Conservation (phyloP, 2,888 invertebrate genomes). For the Caenorhabditis zanzibari region DNA sequence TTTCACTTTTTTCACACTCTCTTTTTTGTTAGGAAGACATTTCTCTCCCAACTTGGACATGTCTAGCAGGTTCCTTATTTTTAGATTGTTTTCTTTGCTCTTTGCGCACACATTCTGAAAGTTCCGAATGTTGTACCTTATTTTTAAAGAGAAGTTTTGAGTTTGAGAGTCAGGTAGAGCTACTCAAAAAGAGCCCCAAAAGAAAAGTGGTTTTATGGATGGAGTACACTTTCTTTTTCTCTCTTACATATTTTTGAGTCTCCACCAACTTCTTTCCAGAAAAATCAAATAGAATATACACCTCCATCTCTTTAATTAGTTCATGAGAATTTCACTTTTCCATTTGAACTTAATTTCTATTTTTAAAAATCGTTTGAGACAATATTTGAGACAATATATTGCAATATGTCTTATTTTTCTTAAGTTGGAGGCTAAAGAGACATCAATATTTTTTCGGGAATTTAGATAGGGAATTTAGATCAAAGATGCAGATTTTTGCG, state of each 20-base stretch:
- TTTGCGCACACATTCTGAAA: too few relatives aligned
- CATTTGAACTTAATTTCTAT: conserved; percentile 18
- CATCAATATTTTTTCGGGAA: background rate
- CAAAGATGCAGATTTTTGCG: too few relatives aligned
- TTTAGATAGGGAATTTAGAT: too few relatives aligned
- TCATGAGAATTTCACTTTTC: background rate
- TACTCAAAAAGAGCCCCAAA: conserved; percentile 15
- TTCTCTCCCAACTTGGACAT: background rate
- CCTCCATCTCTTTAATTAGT: conserved; percentile 16
- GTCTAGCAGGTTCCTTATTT: background rate
- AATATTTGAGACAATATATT: too few relatives aligned
- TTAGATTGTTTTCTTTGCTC: background rate
- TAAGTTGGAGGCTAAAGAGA: background rate
- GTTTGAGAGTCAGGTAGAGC: background rate
- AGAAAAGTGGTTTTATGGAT: conserved; percentile 36
- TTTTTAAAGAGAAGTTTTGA: conserved; percentile 14
- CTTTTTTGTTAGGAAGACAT: background rate
- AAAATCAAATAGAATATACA: too few relatives aligned
- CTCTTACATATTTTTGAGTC: background rate
- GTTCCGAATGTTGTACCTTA: too few relatives aligned
- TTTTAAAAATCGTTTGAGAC: conserved; percentile 8
- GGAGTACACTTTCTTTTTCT: conserved; percentile 9
- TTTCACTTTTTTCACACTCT: background rate
- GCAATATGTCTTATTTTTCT: background rate
- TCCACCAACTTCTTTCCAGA: conserved; percentile 2